Evolutionary conservation across 2,113 vertebrate species (phyloP).

Genomic region (Dinomys branickii): DNA sequence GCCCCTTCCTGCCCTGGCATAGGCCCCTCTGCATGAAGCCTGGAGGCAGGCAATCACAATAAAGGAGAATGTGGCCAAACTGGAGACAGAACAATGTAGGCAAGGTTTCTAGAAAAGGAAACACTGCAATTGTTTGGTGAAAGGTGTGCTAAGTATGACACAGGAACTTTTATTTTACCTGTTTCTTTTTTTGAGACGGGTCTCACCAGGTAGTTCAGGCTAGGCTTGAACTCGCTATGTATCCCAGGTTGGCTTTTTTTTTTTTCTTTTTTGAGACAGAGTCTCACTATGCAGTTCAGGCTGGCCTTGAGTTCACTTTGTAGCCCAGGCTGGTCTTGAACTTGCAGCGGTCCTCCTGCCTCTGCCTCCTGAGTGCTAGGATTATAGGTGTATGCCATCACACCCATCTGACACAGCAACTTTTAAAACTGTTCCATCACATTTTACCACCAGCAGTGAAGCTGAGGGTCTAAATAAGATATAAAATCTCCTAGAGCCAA

Average conservation of each 20-base stretch:
- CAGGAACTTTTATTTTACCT: background rate
- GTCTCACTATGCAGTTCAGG: background rate
- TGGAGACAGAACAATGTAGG: background rate
- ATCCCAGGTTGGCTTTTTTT: background rate
- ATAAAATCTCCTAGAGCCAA: conserved; percentile 25
- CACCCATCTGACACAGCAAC: background rate
- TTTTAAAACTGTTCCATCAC: conserved; percentile 12
- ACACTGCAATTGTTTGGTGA: background rate
- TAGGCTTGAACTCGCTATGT: background rate
- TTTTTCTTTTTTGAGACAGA: background rate
- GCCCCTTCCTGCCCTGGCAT: background rate
- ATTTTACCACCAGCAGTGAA: conserved; percentile 16
- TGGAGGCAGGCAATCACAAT: background rate
- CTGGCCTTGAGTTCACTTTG: background rate
- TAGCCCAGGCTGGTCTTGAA: background rate
- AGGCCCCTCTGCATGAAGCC: background rate
- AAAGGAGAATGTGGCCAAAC: background rate
- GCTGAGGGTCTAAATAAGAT: background rate
- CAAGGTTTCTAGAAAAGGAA: conserved; percentile 35
- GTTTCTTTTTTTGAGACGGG: background rate
- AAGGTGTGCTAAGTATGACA: background rate
- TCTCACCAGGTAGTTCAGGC: background rate
- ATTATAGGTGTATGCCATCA: background rate
- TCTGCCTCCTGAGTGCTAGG: background rate
- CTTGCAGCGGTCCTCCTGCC: background rate